Base-by-base conservation (phyloP, 2,888 invertebrate genomes). In the Theretra japonica region DNA sequence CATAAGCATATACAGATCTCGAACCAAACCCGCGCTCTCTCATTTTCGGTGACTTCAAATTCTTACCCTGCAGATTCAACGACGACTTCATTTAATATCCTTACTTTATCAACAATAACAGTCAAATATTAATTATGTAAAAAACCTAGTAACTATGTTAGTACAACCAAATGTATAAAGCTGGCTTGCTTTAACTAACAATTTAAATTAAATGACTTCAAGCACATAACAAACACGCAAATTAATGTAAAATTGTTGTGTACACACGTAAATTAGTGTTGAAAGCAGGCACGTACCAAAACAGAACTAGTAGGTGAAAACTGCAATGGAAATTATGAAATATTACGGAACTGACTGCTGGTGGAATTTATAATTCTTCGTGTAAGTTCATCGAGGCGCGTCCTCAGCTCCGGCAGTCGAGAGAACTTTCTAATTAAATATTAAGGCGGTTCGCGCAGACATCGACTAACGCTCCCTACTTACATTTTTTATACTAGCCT, bases 401-500 rank as follows among this genome's bases (percentile, higher is more conserved):
- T 73, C 78, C 78, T 71, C 79, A 77, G 78, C 79, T 79, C 78
- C 73, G 81, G 76, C 80, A 80, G 79, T 76, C 78, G 77, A 77
- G 84, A 80, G 84, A 90, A 90, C 88, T 90, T 90, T 86, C 85
- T 89, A 88, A 90, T 90, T 89, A 90, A 90, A 90, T 89, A 90
- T 90, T 89, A 86, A 90, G 83, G 85, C 80, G 80, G 84, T 82
- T 82, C 84, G 79, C 80, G 84, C 82, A 83, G 81, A 81, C 83
- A 80, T 82, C 81, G 81, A 79, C 81, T 79, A 71, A 65, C 65
- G 65, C 41, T 65, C 65, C 65, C 65, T 23, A 48, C 41, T 65
- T 65, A 65, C 48, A 57, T 33, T 53, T 56, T 69, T 57, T 69
- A n/a, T 57, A 56, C 56, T 28, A 57, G 56, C 69, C 57, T 30